phyloP scores from a whole-genome alignment of 2,113 vertebrate species.

The Bujurquina vittata region DNA sequence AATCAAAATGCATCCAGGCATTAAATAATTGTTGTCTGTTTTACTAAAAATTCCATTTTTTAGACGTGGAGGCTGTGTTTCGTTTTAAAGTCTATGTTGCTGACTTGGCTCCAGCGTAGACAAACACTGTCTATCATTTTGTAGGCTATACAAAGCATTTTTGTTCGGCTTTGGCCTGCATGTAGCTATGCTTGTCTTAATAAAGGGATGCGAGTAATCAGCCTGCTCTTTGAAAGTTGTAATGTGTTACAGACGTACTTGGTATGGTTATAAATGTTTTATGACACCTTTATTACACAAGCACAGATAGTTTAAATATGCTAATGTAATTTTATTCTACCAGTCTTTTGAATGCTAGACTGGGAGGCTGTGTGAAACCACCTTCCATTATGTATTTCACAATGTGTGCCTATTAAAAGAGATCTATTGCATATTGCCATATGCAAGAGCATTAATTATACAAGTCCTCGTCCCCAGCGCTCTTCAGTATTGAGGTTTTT shows the following conservation, averaged over 20 bases:
- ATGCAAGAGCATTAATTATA: conserved; percentile 48
- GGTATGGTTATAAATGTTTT: neutral
- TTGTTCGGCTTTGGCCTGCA: neutral
- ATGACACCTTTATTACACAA: conserved; percentile 16
- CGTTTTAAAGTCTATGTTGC: neutral
- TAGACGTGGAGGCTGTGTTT: neutral
- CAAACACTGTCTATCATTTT: neutral
- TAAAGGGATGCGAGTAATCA: neutral
- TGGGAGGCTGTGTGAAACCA: conserved; percentile 3
- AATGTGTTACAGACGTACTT: neutral
- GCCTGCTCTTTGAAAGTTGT: neutral
- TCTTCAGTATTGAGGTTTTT: conserved; percentile 27
- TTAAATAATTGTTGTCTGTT: neutral
- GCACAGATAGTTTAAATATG: conserved; percentile 30
- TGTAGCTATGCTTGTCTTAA: neutral
- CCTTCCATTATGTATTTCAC: conserved; percentile 38
- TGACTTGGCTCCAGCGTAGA: too few species aligned
- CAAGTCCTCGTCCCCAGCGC: conserved; percentile 20
- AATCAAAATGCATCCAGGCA: neutral
- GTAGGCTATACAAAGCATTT: neutral
- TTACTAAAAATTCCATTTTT: neutral
- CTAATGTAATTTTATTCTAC: conserved; percentile 28
- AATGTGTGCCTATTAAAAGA: conserved; percentile 38
- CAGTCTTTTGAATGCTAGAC: conserved; percentile 7
- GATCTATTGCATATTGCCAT: conserved; percentile 39